phyloP scores from a whole-genome alignment of 1,140 invertebrate species.

The Theocolax elegans region DNA sequence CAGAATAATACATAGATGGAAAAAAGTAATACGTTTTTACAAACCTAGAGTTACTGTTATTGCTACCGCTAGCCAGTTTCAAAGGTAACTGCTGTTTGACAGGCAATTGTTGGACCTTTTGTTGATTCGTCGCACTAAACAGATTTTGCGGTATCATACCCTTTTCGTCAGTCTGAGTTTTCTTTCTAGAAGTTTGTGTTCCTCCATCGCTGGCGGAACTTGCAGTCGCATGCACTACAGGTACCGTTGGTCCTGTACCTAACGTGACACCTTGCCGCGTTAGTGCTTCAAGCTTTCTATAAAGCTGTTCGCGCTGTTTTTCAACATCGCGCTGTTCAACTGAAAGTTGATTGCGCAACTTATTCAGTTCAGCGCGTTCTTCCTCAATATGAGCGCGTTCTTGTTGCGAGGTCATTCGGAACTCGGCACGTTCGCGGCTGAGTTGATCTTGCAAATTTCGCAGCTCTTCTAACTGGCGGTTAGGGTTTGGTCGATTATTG shows the following conservation, averaged over 20 bases:
- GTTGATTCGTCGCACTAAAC: slow-evolving; percentile 85
- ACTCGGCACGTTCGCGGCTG: slow-evolving; percentile 82
- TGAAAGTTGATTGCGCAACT: slow-evolving; percentile 74
- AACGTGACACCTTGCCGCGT: slow-evolving; percentile 76
- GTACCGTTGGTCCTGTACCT: slow-evolving; percentile 53
- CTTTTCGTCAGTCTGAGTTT: slow-evolving; percentile 51
- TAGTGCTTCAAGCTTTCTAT: slow-evolving; percentile 82
- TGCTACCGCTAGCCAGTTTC: slow-evolving; percentile 75
- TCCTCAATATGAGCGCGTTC: slow-evolving; percentile 77
- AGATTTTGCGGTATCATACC: slow-evolving; percentile 76
- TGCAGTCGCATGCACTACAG: not conserved
- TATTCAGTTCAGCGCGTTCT: slow-evolving; percentile 70
- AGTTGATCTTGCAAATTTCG: slow-evolving; percentile 81
- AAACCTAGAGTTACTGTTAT: slow-evolving; percentile 64
- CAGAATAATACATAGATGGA: too few relatives aligned
- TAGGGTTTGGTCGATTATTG: slow-evolving; percentile 68
- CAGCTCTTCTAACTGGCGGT: slow-evolving; percentile 78
- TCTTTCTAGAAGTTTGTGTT: slow-evolving; percentile 49
- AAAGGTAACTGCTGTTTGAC: slow-evolving; percentile 88
- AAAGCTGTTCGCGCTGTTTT: slow-evolving; percentile 87
- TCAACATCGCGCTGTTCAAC: slow-evolving; percentile 84
- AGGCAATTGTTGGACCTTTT: slow-evolving; percentile 74
- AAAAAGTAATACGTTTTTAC: too few relatives aligned
- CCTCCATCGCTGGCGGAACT: not conserved
- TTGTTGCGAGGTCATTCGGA: slow-evolving; percentile 73